phyloP scores from a whole-genome alignment of 2,888 invertebrate species.

The Argyresthia albistria region DNA sequence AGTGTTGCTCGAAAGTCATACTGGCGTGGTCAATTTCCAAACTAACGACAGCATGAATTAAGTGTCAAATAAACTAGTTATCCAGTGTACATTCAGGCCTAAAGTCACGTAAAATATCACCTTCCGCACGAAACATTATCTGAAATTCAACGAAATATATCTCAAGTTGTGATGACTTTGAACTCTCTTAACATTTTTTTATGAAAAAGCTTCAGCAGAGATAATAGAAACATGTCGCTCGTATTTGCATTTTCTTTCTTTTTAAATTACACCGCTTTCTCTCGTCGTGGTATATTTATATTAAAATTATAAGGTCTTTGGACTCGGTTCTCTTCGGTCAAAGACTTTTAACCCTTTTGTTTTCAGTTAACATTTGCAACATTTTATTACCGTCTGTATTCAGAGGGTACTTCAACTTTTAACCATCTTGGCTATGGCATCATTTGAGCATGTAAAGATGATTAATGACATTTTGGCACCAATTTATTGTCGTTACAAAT shows the following conservation, averaged over 20 bases:
- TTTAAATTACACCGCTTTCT: neutral
- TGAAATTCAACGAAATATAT: too few species aligned
- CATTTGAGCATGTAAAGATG: neutral
- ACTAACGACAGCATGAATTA: too few species aligned
- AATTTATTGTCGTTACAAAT: neutral
- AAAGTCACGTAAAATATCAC: too few species aligned
- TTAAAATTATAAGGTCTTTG: neutral
- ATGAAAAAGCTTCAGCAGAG: too few species aligned
- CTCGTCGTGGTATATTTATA: neutral
- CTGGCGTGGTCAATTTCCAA: too few species aligned
- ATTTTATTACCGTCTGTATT: neutral
- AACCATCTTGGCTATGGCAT: neutral
- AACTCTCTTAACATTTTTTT: too few species aligned
- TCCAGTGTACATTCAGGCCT: too few species aligned
- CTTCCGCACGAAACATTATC: too few species aligned
- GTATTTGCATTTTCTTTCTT: slow-evolving; percentile 1
- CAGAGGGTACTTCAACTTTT: neutral
- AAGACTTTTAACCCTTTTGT: neutral
- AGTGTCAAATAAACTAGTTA: too few species aligned
- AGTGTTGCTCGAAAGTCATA: too few species aligned
- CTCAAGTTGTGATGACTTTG: too few species aligned
- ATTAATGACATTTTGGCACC: neutral
- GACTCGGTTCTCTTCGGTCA: neutral
- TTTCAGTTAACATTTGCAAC: neutral
- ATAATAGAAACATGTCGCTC: neutral